A percentile compares a stretch with the other conserved stretches of the same genome.
phyloP scores from a whole-genome alignment of 2,113 vertebrate species.

The Cercopithecus mona region DNA sequence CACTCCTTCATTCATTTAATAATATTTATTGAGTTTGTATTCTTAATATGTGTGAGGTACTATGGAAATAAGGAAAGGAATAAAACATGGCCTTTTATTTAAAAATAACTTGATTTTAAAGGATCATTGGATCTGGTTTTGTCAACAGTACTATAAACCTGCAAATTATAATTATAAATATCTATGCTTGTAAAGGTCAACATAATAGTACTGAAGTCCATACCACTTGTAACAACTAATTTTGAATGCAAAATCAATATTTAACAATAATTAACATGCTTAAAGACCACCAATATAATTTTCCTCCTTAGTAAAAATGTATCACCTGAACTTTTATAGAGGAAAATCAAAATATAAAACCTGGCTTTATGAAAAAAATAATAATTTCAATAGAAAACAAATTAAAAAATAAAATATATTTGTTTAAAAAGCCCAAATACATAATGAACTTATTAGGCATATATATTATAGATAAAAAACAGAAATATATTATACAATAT shows the following conservation, averaged over 20 bases:
- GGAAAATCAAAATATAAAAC: not conserved
- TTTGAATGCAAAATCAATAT: constrained; percentile 8
- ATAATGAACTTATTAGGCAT: constrained; percentile 6
- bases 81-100: not conserved
- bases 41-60: not conserved
- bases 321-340: not conserved
- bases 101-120: constrained; percentile 29
- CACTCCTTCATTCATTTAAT: not conserved
- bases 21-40: not conserved
- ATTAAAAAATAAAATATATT: constrained; percentile 21
- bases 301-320: constrained; percentile 39
- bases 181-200: not conserved
- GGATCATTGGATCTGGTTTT: not conserved
- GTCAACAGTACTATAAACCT: not conserved
- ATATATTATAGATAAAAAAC: not conserved
- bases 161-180: not conserved
- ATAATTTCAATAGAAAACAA: not conserved
- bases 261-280: not conserved
- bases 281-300: constrained; percentile 9
- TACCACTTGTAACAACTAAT: not conserved
- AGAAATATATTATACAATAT: not conserved
- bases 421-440: not conserved
- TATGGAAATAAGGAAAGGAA: not conserved
- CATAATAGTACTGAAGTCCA: not conserved
- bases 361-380: not conserved